phyloP scores from a whole-genome alignment of 2,797 vertebrate species.

The Silurus aristotelis region DNA sequence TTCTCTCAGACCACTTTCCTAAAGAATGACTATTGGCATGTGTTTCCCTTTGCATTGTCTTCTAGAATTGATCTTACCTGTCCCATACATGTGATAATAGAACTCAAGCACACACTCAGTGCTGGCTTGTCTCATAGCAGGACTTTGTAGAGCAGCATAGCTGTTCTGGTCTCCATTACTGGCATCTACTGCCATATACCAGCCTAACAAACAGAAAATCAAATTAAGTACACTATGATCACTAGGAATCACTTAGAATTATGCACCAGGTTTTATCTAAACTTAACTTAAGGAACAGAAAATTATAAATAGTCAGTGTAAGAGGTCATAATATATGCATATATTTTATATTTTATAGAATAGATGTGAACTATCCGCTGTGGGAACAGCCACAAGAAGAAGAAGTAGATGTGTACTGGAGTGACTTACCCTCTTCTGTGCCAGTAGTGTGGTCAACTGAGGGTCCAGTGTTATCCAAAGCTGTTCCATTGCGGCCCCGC shows the following conservation, averaged over 20 bases:
- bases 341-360: no score
- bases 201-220: constrained; percentile 62
- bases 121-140: constrained; percentile 68
- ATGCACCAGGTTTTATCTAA: background rate
- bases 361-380: no score
- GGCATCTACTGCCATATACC: constrained; percentile 72
- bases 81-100: constrained; percentile 73
- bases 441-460: constrained; percentile 71
- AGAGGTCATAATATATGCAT: no score
- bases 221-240: background rate
- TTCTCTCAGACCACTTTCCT: background rate
- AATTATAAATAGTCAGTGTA: background rate
- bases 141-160: constrained; percentile 69
- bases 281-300: background rate
- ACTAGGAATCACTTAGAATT: background rate
- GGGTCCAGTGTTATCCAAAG: constrained; percentile 63
- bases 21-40: background rate
- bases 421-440: constrained; percentile 65
- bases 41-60: constrained; percentile 14
- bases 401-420: background rate
- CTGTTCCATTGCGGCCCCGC: constrained; percentile 64
- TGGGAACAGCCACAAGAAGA: background rate
- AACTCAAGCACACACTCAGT: constrained; percentile 70
- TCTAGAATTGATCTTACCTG: constrained; percentile 61
- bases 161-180: constrained; percentile 58